Evolutionary conservation across 1,140 invertebrate species (phyloP).

Genomic region (Euborellia annulipes): DNA sequence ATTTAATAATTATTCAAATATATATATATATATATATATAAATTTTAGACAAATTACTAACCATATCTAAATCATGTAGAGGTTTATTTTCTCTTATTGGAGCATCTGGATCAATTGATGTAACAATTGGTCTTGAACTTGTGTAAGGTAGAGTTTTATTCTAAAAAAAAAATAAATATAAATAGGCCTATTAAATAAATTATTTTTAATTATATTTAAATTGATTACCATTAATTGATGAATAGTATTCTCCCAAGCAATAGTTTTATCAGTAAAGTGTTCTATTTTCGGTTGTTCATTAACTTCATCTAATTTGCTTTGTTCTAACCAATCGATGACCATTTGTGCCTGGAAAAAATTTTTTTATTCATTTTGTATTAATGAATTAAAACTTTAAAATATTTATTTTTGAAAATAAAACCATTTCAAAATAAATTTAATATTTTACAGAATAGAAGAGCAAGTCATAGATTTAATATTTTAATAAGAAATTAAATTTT

Average conservation of each 20-base stretch:
- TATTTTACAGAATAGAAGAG: too few relatives aligned
- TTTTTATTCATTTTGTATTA: too few relatives aligned
- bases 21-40: background rate
- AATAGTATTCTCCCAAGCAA: constrained; percentile 80
- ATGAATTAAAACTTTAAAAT: too few relatives aligned
- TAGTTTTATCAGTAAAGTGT: constrained; percentile 55
- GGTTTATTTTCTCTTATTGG: constrained; percentile 58
- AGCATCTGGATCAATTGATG: constrained; percentile 85
- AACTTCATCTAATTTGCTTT: constrained; percentile 46
- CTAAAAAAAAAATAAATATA: background rate
- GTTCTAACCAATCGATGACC: constrained; percentile 86
- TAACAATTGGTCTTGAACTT: constrained; percentile 42
- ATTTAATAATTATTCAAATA: constrained; percentile 5
- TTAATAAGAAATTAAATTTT: too few relatives aligned
- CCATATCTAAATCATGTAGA: constrained; percentile 74
- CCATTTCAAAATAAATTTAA: too few relatives aligned
- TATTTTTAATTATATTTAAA: constrained; percentile 21
- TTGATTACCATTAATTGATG: constrained; percentile 48
- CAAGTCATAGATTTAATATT: too few relatives aligned
- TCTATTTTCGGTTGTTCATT: constrained; percentile 11
- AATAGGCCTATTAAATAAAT: background rate
- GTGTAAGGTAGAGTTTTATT: constrained; percentile 33
- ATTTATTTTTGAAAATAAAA: too few relatives aligned
- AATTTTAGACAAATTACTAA: constrained; percentile 12
- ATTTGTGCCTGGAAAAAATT: constrained; percentile 61